Evolutionary conservation across 2,888 invertebrate genomes (phyloP).

Genomic region (Drosophila putrida): DNA sequence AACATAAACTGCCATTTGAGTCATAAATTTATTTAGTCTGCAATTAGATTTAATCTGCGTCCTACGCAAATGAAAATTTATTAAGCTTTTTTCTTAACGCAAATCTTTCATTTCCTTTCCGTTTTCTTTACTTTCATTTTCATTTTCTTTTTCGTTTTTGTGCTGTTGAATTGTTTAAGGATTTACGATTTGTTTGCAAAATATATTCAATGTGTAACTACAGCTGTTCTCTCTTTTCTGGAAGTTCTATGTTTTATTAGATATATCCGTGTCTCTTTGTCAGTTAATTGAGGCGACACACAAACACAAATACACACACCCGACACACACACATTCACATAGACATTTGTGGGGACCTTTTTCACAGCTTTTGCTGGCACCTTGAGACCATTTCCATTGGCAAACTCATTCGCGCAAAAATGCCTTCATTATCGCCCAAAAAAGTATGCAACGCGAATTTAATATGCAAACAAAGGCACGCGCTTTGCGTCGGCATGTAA

Average conservation of each 20-base stretch:
- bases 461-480: slow-evolving; percentile 71
- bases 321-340: neutral
- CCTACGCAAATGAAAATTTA: slow-evolving; percentile 30
- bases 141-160: neutral
- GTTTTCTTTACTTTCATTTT: neutral
- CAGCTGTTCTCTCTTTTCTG: slow-evolving; percentile 1
- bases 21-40: slow-evolving; percentile 22
- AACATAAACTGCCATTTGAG: slow-evolving; percentile 4
- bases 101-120: slow-evolving; percentile 20
- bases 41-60: slow-evolving; percentile 21
- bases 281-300: slow-evolving; percentile 44
- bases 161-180: slow-evolving; percentile 7
- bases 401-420: slow-evolving; percentile 48
- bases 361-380: slow-evolving; percentile 21
- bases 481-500: slow-evolving; percentile 40
- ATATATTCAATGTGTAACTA: slow-evolving; percentile 7
- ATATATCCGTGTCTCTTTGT: slow-evolving; percentile 12
- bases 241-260: slow-evolving; percentile 18
- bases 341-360: slow-evolving; percentile 16
- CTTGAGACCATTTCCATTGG: slow-evolving; percentile 3
- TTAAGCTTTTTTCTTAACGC: slow-evolving; percentile 10
- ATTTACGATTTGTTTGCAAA: slow-evolving; percentile 16
- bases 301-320: slow-evolving; percentile 5
- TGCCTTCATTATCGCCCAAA: slow-evolving; percentile 70
- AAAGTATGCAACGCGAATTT: slow-evolving; percentile 70